phyloP scores from a whole-genome alignment of 2,888 invertebrate species.

The Thymelicus acteon region DNA sequence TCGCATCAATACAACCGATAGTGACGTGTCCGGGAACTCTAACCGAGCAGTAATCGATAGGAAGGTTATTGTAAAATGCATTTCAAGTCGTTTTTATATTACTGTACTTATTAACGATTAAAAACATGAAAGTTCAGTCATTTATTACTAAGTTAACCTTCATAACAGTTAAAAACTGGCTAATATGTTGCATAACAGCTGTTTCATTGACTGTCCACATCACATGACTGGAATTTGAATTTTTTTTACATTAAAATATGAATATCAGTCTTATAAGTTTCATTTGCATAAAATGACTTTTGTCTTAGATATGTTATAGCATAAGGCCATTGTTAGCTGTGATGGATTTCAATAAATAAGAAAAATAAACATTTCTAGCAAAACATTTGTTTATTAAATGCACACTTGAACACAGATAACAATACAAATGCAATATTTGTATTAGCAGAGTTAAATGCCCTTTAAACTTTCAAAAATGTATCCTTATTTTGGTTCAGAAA shows the following conservation, averaged over 20 bases:
- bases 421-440: no score
- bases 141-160: conserved; percentile 32
- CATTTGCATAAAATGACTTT: background rate
- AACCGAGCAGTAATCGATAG: conserved; percentile 4
- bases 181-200: conserved; percentile 34
- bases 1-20: background rate
- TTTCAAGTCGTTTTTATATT: background rate
- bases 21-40: conserved; percentile 27
- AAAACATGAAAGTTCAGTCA: conserved; percentile 31
- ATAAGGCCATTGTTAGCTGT: no score
- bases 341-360: no score
- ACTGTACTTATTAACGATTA: background rate
- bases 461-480: no score
- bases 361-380: no score
- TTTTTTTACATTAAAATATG: no score
- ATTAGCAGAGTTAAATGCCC: no score
- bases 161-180: conserved; percentile 34
- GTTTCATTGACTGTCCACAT: conserved; percentile 21
- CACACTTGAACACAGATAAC: no score
- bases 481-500: no score
- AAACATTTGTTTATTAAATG: no score
- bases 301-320: no score
- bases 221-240: conserved; percentile 10
- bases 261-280: background rate
- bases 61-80: background rate